phyloP scores from a whole-genome alignment of 2,113 vertebrate genomes.

The Cranoglanis bouderius region DNA sequence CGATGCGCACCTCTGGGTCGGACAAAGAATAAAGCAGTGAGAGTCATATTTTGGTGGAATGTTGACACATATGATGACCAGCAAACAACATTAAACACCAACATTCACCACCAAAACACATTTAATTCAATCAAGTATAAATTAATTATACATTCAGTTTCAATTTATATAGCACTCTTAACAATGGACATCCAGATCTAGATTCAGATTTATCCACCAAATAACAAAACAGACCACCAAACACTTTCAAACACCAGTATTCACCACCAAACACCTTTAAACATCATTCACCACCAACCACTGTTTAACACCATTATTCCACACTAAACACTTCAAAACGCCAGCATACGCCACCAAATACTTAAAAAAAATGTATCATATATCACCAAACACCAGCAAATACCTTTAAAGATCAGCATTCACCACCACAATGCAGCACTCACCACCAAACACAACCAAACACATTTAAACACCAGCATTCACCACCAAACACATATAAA shows the following conservation, averaged over 20 bases:
- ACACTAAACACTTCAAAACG: not conserved
- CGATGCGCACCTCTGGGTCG: not conserved
- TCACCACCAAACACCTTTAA: not conserved
- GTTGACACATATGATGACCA: not conserved
- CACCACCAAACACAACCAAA: too few species aligned
- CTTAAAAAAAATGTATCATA: too few species aligned
- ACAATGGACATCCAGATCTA: too few species aligned
- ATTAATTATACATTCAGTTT: not conserved
- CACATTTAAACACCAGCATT: too few species aligned
- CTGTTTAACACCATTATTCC: not conserved
- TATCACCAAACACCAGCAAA: not conserved
- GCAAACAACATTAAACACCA: not conserved
- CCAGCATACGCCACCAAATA: not conserved
- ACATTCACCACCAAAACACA: not conserved
- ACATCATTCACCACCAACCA: not conserved
- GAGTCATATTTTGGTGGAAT: not conserved
- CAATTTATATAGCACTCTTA: not conserved
- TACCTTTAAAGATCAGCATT: not conserved
- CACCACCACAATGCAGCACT: too few species aligned
- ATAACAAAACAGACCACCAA: not conserved
- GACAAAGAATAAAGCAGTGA: not conserved
- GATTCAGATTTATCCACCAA: not conserved
- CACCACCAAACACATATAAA: too few species aligned
- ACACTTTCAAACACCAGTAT: not conserved
- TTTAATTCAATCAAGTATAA: too few species aligned